Percentiles rank a stretch among this genome's conserved stretches.
These are phyloP conservation scores for Pitangus sulphuratus DNA, from an alignment of 2,797 vertebrate species.

Conservation along the genomic window DNA sequence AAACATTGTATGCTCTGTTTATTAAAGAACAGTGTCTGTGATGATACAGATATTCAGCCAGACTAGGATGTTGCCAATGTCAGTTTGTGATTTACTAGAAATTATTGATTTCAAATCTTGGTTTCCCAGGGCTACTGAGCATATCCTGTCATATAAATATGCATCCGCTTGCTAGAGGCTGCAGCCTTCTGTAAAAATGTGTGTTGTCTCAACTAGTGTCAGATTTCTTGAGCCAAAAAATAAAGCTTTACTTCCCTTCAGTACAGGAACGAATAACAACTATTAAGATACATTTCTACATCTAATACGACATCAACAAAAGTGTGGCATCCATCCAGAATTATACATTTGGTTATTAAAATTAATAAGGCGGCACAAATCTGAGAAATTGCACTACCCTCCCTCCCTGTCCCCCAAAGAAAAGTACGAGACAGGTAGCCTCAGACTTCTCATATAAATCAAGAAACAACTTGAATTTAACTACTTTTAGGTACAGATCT, in stretches of 20 bases:
- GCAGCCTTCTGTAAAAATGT: conserved; percentile 24
- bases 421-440: background rate
- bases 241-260: background rate
- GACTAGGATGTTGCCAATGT: conserved; percentile 55
- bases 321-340: background rate
- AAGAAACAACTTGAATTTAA: background rate
- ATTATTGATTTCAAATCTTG: conserved; percentile 75
- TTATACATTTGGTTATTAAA: background rate
- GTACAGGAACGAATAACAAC: background rate
- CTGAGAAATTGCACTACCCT: background rate
- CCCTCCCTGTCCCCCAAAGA: background rate
- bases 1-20: conserved; percentile 25
- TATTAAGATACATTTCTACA: background rate
- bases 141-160: conserved; percentile 45
- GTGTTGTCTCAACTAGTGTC: conserved; percentile 9
- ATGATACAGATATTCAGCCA: conserved; percentile 64
- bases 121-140: conserved; percentile 72
- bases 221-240: conserved; percentile 27
- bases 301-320: background rate
- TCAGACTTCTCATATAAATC: background rate
- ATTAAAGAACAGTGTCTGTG: conserved; percentile 54
- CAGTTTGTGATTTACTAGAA: conserved; percentile 71
- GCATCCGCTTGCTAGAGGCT: conserved; percentile 47
- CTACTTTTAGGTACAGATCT: background rate
- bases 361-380: background rate